A percentile compares a stretch with the other conserved stretches of the same genome.
phyloP scores from a whole-genome alignment of 2,888 invertebrate genomes.

The Marronus borbonicus region DNA sequence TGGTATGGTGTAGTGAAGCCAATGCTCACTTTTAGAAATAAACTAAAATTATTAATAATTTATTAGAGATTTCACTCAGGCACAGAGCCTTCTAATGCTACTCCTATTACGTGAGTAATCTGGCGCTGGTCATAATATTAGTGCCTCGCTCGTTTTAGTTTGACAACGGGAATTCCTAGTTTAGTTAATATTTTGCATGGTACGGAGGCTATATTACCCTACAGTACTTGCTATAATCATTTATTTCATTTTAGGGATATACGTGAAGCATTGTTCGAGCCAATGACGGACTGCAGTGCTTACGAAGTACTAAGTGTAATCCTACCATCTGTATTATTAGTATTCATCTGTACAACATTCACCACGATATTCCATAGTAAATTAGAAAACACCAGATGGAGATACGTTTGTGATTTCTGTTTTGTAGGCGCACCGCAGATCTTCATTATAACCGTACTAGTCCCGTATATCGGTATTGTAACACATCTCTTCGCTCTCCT shows the following conservation, averaged over 20 bases:
- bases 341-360: constrained; percentile 62
- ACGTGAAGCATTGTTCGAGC: background rate
- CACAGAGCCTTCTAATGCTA: too few species aligned
- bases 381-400: constrained; percentile 52
- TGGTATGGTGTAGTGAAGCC: too few species aligned
- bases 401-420: constrained; percentile 73
- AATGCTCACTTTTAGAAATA: too few species aligned
- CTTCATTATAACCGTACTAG: constrained; percentile 73
- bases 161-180: too few species aligned
- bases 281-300: constrained; percentile 62
- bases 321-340: constrained; percentile 64
- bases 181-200: too few species aligned
- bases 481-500: constrained; percentile 41
- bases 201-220: too few species aligned
- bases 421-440: constrained; percentile 74
- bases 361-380: constrained; percentile 58
- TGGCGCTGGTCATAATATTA: too few species aligned
- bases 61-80: too few species aligned
- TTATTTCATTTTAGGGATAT: constrained; percentile 13
- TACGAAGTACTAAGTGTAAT: constrained; percentile 70
- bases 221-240: too few species aligned
- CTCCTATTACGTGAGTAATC: too few species aligned
- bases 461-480: constrained; percentile 65
- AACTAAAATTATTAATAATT: too few species aligned
- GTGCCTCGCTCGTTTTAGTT: background rate